Evolutionary conservation across 2,888 invertebrate species (phyloP), one percentile per base, ranked within the genome.

Genomic region (Deilephila porcellus): DNA sequence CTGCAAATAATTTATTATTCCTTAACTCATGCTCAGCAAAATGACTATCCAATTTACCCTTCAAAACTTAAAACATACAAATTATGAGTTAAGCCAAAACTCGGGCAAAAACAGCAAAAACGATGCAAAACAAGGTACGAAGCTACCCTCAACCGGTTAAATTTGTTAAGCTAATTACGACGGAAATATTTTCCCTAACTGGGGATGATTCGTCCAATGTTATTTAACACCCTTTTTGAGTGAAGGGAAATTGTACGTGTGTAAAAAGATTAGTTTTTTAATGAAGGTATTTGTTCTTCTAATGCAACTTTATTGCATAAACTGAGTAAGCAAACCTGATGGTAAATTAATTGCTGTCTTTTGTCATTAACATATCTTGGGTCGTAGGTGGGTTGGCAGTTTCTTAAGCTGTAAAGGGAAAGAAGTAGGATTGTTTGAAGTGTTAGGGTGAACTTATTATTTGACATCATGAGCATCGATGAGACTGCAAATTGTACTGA

Each of bases 151-250:
- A 32, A n/a, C 7, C 63, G 8, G 63, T 63, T 62, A 37, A 63
- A 63, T 63, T 63, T 63, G 37, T 34, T 34, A 63, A 63, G 37
- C 63, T 63, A 63, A 63, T 63, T 63, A 63, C n/a, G 34, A n/a
- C 1, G 3, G n/a, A 63, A 63, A 63, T 63, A 37, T 34, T 63
- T 63, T 19, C 34, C 63, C 63, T 37, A 63, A 63, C 63, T n/a
- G 0, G 34, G n/a, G 37, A 63, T 37, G 63, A 34, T 63, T 19
- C 63, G 34, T n/a, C 6, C 8, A 63, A 34, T 56, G 37, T 63
- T 63, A n/a, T 63, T 63, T 63, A 17, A n/a, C 63, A 63, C 60
- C 60, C 32, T 62, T 63, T 63, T 34, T 19, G 32, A 17, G n/a
- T 32, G 34, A 37, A 63, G 19, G 34, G 37, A 3, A 63, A n/a